Conservation (phyloP, 2,797 vertebrate species). For the Natrix natrix region DNA sequence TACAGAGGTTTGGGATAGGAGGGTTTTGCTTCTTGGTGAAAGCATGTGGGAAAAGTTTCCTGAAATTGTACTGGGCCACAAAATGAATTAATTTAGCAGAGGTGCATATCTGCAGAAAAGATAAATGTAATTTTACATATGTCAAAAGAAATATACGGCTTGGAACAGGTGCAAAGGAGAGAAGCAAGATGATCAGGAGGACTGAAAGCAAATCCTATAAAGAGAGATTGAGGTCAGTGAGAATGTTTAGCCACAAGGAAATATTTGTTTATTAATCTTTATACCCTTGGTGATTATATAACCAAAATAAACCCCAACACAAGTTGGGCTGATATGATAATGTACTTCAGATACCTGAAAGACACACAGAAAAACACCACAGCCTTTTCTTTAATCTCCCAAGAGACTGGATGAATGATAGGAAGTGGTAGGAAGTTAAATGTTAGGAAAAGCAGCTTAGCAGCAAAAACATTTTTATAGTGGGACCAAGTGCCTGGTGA, state of each 20-base stretch:
- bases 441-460: not conserved
- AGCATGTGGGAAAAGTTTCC: not conserved
- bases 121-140: not conserved
- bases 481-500: not conserved
- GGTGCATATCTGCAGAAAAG: not conserved
- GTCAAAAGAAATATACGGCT: not conserved
- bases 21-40: not conserved
- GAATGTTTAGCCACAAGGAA: not conserved
- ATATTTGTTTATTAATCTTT: not conserved
- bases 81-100: not conserved
- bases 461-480: not conserved
- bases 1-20: not conserved
- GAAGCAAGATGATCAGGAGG: not conserved
- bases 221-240: not conserved
- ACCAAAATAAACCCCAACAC: not conserved
- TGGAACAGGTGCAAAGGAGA: not conserved
- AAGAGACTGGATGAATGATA: not conserved
- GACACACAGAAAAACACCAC: not conserved
- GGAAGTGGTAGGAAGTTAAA: not conserved
- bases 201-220: not conserved
- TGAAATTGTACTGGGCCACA: not conserved
- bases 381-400: not conserved
- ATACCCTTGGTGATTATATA: not conserved
- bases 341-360: not conserved
- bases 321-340: not conserved